Conservation (phyloP, 2,113 vertebrate species). For the Neodon shergylaensis region DNA sequence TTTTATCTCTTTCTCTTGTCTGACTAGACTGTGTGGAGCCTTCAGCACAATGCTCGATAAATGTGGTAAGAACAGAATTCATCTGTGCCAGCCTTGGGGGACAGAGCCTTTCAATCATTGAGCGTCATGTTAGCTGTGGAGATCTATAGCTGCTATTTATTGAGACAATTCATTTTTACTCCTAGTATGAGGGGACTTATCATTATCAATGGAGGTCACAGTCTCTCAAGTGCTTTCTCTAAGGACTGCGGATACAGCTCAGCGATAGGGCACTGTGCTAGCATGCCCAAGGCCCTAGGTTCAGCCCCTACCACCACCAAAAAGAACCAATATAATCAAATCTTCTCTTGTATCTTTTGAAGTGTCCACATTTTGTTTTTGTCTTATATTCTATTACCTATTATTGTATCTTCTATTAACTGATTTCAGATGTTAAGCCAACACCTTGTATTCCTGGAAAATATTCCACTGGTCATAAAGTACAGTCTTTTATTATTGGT, state of each 20-base stretch:
- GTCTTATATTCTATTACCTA: background rate
- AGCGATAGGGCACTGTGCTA: background rate
- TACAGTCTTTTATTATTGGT: background rate
- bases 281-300: background rate
- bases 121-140: background rate
- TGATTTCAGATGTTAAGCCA: slow-evolving; percentile 44
- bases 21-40: background rate
- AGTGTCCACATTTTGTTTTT: background rate
- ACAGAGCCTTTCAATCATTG: background rate
- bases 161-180: slow-evolving; percentile 22
- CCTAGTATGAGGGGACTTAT: slow-evolving; percentile 6
- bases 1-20: slow-evolving; percentile 30
- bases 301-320: background rate
- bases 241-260: background rate
- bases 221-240: background rate
- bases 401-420: background rate
- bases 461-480: background rate
- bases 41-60: background rate
- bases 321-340: background rate
- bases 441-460: slow-evolving; percentile 2
- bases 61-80: background rate
- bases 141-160: slow-evolving; percentile 28
- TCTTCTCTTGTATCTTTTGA: background rate
- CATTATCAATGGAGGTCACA: background rate
- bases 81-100: background rate